Conservation (phyloP, 2,888 invertebrate species). For the Cerastoderma edule region DNA sequence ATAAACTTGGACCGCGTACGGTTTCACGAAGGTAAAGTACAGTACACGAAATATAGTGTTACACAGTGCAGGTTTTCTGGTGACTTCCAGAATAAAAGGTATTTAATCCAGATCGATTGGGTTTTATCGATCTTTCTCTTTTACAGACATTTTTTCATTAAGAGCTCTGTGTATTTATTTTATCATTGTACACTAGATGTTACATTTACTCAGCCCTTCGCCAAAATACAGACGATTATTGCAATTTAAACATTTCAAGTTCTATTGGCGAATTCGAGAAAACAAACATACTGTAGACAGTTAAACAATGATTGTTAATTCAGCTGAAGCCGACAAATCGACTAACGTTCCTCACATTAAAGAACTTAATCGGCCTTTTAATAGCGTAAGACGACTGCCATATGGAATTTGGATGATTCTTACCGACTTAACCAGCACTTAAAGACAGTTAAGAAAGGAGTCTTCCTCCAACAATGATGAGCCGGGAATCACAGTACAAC, state of each 20-base stretch:
- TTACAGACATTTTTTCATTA: constrained; percentile 14
- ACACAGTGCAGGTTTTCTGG: not conserved
- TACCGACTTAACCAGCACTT: too few relatives aligned
- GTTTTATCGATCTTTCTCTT: constrained; percentile 9
- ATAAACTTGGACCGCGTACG: not conserved
- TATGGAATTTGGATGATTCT: too few relatives aligned
- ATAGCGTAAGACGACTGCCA: too few relatives aligned
- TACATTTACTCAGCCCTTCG: not conserved
- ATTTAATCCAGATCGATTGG: constrained; percentile 13
- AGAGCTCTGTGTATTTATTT: not conserved
- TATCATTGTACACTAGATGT: not conserved
- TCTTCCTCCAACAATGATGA: too few relatives aligned
- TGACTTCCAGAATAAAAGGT: not conserved
- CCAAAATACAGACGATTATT: not conserved
- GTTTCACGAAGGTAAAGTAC: not conserved
- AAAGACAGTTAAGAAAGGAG: too few relatives aligned
- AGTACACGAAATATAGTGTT: not conserved
- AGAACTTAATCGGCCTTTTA: too few relatives aligned
- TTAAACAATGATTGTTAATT: not conserved
- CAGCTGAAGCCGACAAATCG: too few relatives aligned
- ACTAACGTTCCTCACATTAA: too few relatives aligned
- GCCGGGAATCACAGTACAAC: too few relatives aligned
- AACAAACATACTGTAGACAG: not conserved
- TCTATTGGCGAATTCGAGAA: not conserved
- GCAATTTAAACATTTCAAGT: not conserved